phyloP scores from a whole-genome alignment of 2,113 vertebrate genomes.

The Urocynchramus pylzowi region DNA sequence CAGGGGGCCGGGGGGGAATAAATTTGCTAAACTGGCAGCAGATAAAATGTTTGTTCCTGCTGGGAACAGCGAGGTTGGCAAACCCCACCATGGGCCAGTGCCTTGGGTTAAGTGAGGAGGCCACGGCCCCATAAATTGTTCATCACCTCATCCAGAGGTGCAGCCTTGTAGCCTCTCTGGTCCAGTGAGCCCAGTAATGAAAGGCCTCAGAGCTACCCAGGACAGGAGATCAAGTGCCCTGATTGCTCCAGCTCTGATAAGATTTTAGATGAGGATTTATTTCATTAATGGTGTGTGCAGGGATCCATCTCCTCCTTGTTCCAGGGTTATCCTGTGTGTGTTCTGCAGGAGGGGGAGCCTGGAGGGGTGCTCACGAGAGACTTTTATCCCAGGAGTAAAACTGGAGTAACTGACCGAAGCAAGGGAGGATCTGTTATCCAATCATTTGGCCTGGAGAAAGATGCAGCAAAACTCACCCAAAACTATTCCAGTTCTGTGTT shows the following conservation, averaged over 20 bases:
- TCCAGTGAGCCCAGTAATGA: constrained; percentile 60
- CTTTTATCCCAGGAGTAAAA: not conserved
- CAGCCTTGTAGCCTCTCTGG: constrained; percentile 33
- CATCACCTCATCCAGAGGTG: not conserved
- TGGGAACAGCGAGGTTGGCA: constrained; percentile 45
- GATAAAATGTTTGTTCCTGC: constrained; percentile 29
- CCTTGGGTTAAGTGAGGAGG: constrained; percentile 53
- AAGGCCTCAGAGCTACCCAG: not conserved
- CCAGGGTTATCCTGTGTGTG: not conserved
- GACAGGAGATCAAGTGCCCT: not conserved
- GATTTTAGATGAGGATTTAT: constrained; percentile 49
- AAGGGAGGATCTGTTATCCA: not conserved
- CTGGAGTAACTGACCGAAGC: not conserved
- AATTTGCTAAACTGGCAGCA: constrained; percentile 28
- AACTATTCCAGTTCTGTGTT: not conserved
- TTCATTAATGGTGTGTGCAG: not conserved
- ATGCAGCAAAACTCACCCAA: not conserved
- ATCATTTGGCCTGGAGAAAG: not conserved
- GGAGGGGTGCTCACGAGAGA: not conserved
- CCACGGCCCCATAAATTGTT: not conserved
- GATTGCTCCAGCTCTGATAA: not conserved
- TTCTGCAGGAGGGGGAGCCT: not conserved
- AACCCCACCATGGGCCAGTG: constrained; percentile 23
- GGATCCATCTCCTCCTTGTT: not conserved
- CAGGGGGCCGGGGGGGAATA: not conserved